phyloP scores from a whole-genome alignment of 2,113 vertebrate genomes.

The Ciconia maguari region DNA sequence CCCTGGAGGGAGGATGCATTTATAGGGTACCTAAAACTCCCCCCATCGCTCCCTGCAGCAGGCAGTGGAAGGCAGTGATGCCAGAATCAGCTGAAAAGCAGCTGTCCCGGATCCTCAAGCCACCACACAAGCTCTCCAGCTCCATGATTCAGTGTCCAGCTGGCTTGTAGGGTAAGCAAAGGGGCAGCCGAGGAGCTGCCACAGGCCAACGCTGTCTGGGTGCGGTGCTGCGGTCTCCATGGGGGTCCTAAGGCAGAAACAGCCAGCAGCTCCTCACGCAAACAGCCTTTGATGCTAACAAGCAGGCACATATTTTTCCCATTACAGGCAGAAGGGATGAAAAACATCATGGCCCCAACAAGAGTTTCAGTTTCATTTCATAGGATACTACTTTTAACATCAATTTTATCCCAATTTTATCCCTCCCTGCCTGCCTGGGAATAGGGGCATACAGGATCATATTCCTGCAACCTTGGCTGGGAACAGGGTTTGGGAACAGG shows the following conservation, averaged over 20 bases:
- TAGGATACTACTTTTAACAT: background rate
- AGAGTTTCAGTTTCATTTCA: background rate
- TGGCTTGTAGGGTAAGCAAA: background rate
- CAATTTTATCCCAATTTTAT: background rate
- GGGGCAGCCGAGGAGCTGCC: background rate
- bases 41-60: background rate
- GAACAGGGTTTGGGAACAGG: background rate
- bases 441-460: accelerated
- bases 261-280: background rate
- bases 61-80: background rate
- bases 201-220: accelerated
- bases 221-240: accelerated
- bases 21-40: background rate
- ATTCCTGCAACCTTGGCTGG: background rate
- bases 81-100: background rate
- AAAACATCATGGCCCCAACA: accelerated
- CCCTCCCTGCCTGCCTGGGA: background rate
- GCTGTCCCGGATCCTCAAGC: background rate
- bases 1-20: background rate
- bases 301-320: background rate
- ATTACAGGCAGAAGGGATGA: background rate
- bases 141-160: accelerated
- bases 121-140: background rate
- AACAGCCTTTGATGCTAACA: background rate
- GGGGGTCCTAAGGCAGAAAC: background rate